These are phyloP conservation scores for Strix aluco DNA, from an alignment of 2,113 vertebrate species.

Conservation along the genomic window DNA sequence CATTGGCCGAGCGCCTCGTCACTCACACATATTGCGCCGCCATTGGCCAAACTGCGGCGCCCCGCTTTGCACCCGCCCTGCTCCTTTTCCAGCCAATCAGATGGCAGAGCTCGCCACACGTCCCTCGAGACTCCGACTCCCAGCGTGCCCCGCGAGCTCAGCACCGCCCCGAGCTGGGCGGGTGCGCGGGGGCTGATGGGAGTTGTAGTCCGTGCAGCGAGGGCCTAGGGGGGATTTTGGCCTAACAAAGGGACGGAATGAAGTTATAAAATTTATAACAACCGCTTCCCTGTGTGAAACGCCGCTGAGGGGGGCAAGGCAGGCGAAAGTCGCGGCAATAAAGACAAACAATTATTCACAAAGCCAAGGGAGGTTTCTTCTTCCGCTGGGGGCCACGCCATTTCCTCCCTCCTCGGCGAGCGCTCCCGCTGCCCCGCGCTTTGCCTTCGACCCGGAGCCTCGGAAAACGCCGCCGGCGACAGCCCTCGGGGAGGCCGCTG, in stretches of 20 bases:
- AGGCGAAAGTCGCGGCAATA: no score
- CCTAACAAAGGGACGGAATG: no score
- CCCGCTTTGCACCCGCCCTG: neutral
- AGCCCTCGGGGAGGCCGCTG: neutral
- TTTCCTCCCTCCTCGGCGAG: neutral
- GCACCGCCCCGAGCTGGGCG: rapidly evolving
- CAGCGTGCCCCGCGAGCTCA: neutral
- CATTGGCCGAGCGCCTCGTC: neutral
- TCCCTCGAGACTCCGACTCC: neutral
- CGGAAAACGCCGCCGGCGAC: neutral
- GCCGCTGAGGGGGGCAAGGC: neutral
- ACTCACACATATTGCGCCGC: rapidly evolving
- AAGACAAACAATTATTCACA: neutral
- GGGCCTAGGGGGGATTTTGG: no score
- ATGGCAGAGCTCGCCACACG: rapidly evolving
- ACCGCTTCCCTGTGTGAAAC: no score
- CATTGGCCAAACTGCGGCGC: rapidly evolving
- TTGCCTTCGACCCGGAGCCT: neutral
- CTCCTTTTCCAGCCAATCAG: neutral
- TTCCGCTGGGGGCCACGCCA: no score
- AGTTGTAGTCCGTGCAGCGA: neutral
- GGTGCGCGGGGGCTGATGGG: neutral
- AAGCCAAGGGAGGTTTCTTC: no score
- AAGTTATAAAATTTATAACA: no score
- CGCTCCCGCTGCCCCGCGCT: neutral